Percentiles rank a stretch among this genome's conserved stretches.
Evolutionary conservation across 2,888 invertebrate species (phyloP).

Genomic region (Globia sparganii): DNA sequence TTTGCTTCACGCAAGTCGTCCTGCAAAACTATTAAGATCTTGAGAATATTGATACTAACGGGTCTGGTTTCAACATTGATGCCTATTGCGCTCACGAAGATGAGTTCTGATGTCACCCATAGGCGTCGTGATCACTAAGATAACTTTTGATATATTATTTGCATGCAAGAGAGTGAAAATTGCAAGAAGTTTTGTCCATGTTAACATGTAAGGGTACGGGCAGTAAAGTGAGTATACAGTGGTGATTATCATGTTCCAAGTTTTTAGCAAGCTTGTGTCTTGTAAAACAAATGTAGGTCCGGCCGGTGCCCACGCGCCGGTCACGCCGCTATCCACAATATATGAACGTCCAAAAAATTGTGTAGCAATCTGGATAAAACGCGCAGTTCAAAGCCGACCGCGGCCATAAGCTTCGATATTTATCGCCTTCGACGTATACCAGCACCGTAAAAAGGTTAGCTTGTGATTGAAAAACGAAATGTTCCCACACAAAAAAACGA

Average conservation of each 20-base stretch:
- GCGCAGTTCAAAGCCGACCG: constrained; percentile 85
- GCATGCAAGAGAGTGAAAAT: not conserved
- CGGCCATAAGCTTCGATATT: constrained; percentile 87
- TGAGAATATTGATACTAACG: constrained; percentile 31
- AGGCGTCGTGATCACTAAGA: not conserved
- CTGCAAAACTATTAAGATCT: constrained; percentile 32
- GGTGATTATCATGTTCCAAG: constrained; percentile 54
- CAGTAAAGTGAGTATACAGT: not conserved
- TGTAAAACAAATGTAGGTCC: constrained; percentile 62
- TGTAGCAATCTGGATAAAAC: constrained; percentile 80
- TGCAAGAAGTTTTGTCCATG: not conserved
- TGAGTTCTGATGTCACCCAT: constrained; percentile 1
- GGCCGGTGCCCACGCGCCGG: constrained; percentile 63
- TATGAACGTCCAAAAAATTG: constrained; percentile 68
- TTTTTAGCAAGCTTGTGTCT: constrained; percentile 57
- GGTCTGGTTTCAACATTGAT: constrained; percentile 35
- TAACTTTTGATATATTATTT: constrained; percentile 1
- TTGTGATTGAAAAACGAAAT: constrained; percentile 86
- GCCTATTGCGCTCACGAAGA: constrained; percentile 8
- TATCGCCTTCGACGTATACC: constrained; percentile 82
- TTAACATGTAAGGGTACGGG: constrained; percentile 2
- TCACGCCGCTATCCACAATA: constrained; percentile 53
- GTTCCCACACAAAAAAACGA: constrained; percentile 83
- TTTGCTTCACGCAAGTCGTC: constrained; percentile 43
- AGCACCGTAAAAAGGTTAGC: constrained; percentile 83